phyloP scores from a whole-genome alignment of 2,113 vertebrate genomes.

The Eolophus roseicapilla region DNA sequence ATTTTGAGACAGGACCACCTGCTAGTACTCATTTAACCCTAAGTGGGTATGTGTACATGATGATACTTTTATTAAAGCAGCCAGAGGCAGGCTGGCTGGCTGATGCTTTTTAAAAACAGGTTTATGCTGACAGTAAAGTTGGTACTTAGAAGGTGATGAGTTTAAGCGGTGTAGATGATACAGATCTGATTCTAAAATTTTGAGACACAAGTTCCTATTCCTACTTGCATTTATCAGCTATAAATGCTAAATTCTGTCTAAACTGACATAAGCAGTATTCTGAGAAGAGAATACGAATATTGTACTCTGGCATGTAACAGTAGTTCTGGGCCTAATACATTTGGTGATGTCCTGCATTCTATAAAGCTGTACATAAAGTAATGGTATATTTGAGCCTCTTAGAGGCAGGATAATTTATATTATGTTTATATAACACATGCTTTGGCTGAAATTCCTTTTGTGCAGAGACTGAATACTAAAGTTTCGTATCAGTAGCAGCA shows the following conservation, averaged over 20 bases:
- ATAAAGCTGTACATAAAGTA: background rate
- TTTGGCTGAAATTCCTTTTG: background rate
- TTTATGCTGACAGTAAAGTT: background rate
- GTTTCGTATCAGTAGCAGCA: background rate
- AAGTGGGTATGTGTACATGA: fast-evolving
- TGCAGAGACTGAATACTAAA: background rate
- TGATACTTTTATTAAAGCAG: background rate
- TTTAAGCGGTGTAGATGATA: background rate
- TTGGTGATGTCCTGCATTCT: background rate
- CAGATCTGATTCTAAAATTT: background rate
- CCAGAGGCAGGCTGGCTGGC: too few species aligned
- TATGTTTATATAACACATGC: background rate
- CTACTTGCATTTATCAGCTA: background rate
- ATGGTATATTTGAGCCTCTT: background rate
- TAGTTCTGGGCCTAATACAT: background rate
- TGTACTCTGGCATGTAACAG: background rate
- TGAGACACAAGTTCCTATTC: background rate
- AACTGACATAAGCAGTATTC: background rate
- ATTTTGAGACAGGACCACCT: background rate
- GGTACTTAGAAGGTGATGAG: fast-evolving
- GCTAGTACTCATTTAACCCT: background rate
- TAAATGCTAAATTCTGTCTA: background rate
- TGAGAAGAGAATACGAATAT: background rate
- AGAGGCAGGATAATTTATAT: background rate
- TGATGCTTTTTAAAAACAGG: background rate